Evolutionary conservation across 2,797 vertebrate genomes (phyloP).

Genomic region (Pelochelys cantorii): DNA sequence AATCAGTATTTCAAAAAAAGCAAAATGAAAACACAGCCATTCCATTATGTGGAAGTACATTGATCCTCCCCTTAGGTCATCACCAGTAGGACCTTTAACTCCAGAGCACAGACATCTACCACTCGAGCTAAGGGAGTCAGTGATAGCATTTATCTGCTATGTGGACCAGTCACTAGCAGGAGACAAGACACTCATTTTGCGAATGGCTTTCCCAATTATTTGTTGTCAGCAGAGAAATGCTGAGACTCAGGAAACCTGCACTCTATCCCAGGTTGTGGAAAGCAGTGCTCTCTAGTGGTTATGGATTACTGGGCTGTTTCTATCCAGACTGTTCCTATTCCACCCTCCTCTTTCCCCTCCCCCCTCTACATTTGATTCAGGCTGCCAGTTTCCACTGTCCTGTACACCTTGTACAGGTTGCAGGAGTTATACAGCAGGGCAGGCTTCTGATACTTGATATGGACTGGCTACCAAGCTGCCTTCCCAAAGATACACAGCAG

Average conservation of each 20-base stretch:
- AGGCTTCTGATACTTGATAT: not conserved
- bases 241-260: not conserved
- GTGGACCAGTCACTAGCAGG: not conserved
- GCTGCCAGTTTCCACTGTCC: not conserved
- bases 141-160: not conserved
- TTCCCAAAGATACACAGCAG: not conserved
- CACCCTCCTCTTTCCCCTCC: not conserved
- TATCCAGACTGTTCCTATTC: not conserved
- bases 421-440: not conserved
- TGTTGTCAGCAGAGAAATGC: not conserved
- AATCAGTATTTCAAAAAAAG: not conserved
- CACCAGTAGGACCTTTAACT: not conserved
- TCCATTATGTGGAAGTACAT: not conserved
- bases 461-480: not conserved
- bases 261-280: not conserved
- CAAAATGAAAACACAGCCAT: not conserved
- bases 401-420: not conserved
- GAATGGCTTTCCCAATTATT: slow-evolving; percentile 33
- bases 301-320: not conserved
- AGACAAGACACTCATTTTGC: not conserved
- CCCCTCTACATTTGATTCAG: not conserved
- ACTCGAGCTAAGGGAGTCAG: not conserved
- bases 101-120: not conserved
- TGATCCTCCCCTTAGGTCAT: not conserved
- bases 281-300: not conserved